Base-by-base conservation (phyloP, 2,888 invertebrate genomes). In the Diarsia rubi region DNA sequence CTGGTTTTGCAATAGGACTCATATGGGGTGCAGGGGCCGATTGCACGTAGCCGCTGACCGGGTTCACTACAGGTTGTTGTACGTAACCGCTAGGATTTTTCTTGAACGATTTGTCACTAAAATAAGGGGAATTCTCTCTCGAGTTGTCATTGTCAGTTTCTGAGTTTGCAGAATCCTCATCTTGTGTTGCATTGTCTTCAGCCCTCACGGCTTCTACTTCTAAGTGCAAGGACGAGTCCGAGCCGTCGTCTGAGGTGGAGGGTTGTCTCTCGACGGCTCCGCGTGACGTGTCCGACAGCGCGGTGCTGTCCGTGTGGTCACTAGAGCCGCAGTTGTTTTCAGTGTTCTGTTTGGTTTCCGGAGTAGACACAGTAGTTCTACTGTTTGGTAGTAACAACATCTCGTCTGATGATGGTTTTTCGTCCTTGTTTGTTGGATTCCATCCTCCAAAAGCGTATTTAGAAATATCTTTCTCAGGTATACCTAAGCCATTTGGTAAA, bases 401-500 rank as follows among this genome's bases (percentile, higher is more conserved):
- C 89, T 96, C 96, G 88, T 97, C 97, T 45, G 96, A 95, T 42
- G 95, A 93, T 75, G 95, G 93, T 82, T 96, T 96, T 59, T 96
- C 96, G 64, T 96, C 96, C 87, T 95, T 96, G 68, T 86, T 93
- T 42, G 93, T 89, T 70, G 95, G 93, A 87, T 93, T 95, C 93
- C 95, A 95, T 68, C 91, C 93, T 66, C 93, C 93, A 85, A 93
- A 95, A 27, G 94, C 89, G 83, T 94, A 95, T 85, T 96, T 96
- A 6, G 93, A 91, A 78, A 92, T 91, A 82, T 96, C 96, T 86
- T 96, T 96, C 85, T 96, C 95, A 47, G 95, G 95, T 78, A 95
- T 92, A 70, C 93, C 97, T 75, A 98, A 92, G 6, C 98, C 98
- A 66, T 97, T 97, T 37, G 98, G 98, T 79, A 98, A 92, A 85